Base-by-base conservation (phyloP, 2,113 vertebrate species). In the Stigmatopora nigra region DNA sequence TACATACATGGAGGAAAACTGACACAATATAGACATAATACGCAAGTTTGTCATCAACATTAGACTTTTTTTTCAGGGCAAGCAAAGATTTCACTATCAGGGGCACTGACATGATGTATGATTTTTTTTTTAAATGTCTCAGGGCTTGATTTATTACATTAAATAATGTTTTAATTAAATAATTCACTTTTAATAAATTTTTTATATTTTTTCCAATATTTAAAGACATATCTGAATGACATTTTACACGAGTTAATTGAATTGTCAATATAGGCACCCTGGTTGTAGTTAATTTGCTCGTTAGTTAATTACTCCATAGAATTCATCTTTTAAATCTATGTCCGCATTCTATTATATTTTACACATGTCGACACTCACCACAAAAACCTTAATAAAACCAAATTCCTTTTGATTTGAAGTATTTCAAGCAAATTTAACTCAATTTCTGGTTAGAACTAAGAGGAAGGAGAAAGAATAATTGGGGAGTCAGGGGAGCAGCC, bases 401-500 rank as follows among this genome's bases (percentile, higher is more conserved):
- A 31, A 31, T 31, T 31, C 25, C 1, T 31, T 31, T 31, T 31
- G 25, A 31, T 31, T 31, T 31, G 25, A 31, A 31, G 25, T 31
- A 31, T 31, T 31, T 31, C 25, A 31, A 31, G 25, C 25, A 31
- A 31, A 31, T 31, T 31, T 31, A 41, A 41, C 5, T 10, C 6
- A 41, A 41, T 41, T 41, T 41, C 38, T 41, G 38, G 38, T 41
- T 10, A 8, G 38, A 41, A 41, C 22, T 14, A 31, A 31, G 53
- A 22, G 7, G 25, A 56, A 56, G 13, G 6, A 56, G 22, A 20
- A 12, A 25, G 12, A 13, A 25, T 25, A 55, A 13, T 55, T 25
- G 20, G 67, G 73, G 75, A 71, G 76, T 89, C 89, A 90, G 89
- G 91, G 91, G 88, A 91, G 91, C 90, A 92, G 91, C 90, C 90